A percentile compares a stretch with the other conserved stretches of the same genome.
These are phyloP conservation scores for Gryon sp. DNA, from an alignment of 1,140 invertebrate genomes.

Conservation along the genomic window DNA sequence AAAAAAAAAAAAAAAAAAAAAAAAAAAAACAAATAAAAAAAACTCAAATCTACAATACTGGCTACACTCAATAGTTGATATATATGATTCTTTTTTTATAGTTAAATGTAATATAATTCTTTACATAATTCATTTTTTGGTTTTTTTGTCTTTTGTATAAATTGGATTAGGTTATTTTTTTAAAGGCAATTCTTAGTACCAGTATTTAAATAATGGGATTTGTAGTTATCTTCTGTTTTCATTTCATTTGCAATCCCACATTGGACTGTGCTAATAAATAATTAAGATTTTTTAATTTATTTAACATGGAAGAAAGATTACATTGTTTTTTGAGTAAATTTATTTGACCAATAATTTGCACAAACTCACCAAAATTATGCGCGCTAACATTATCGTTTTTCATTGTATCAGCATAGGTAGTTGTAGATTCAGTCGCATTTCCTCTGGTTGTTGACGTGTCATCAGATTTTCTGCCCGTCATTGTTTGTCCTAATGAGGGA, in stretches of 20 bases:
- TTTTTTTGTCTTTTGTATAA: slow-evolving; percentile 11
- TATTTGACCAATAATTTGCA: not conserved
- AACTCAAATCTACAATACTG: not conserved
- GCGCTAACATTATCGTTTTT: too few species aligned
- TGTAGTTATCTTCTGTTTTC: slow-evolving; percentile 3
- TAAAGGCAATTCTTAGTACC: slow-evolving; percentile 20
- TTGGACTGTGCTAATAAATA: too few species aligned
- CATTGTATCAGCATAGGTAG: not conserved
- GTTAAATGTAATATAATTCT: too few species aligned
- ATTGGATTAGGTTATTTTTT: slow-evolving; percentile 5
- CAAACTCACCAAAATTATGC: not conserved
- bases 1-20: too few species aligned
- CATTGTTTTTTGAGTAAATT: too few species aligned
- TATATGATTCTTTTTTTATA: too few species aligned
- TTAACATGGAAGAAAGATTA: too few species aligned
- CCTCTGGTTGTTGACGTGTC: not conserved
- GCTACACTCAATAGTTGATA: slow-evolving; percentile 19
- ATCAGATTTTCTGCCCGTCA: too few species aligned
- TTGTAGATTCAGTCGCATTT: not conserved
- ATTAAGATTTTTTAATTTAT: too few species aligned
- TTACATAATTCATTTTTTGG: slow-evolving; percentile 14
- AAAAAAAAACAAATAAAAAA: too few species aligned
- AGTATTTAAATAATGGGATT: slow-evolving; percentile 19
- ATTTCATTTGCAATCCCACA: not conserved
- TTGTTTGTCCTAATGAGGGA: too few species aligned